These are phyloP conservation scores for Scyliorhinus canicula DNA, from an alignment of 2,797 vertebrate species.

Conservation along the genomic window DNA sequence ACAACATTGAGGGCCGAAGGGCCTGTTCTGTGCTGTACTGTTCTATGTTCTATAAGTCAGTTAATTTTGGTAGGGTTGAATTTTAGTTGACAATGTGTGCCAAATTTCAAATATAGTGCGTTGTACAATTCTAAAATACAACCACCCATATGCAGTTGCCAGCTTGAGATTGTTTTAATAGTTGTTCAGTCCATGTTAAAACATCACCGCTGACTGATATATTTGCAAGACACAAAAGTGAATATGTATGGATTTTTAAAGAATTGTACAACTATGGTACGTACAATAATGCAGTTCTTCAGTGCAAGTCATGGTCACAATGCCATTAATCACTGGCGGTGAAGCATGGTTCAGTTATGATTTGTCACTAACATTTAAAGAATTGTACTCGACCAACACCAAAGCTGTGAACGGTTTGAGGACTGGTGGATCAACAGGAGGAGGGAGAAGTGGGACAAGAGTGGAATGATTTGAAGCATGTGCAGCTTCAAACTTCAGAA, in stretches of 20 bases:
- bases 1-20: no score
- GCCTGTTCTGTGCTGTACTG: no score
- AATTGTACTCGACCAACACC: neutral
- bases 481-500: neutral
- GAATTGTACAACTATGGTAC: no score
- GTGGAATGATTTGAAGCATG: neutral
- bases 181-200: neutral
- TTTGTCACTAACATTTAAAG: neutral
- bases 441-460: neutral
- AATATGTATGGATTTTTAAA: no score
- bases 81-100: neutral
- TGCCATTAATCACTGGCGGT: neutral
- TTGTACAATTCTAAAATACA: neutral
- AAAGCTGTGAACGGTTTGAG: neutral
- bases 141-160: neutral
- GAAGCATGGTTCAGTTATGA: neutral
- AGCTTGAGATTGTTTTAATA: neutral
- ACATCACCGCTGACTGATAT: neutral
- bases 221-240: neutral
- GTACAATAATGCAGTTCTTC: neutral
- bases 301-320: neutral
- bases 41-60: neutral
- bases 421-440: neutral
- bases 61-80: neutral
- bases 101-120: neutral